A percentile compares a stretch with the other conserved stretches of the same genome.
Conservation (phyloP, 2,797 vertebrate species). For the Pipistrellus pygmaeus region DNA sequence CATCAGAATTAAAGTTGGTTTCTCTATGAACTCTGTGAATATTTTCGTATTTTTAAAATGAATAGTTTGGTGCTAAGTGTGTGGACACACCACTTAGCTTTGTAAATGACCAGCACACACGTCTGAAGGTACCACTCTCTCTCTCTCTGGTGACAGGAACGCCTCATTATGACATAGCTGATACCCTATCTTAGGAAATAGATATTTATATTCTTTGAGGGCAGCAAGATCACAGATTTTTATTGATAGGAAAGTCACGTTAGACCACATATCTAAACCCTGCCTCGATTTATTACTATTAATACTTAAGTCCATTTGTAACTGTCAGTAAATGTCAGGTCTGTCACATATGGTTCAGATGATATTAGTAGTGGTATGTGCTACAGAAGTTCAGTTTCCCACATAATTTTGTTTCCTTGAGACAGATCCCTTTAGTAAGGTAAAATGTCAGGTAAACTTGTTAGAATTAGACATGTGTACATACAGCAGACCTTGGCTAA, state of each 20-base stretch:
- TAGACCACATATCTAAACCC: conserved; percentile 40
- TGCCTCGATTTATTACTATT: conserved; percentile 57
- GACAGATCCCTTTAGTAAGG: conserved; percentile 11
- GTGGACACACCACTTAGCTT: neutral
- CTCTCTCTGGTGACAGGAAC: neutral
- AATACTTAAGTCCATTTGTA: conserved; percentile 69
- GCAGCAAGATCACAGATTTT: conserved; percentile 39
- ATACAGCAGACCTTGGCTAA: neutral
- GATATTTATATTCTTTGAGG: conserved; percentile 30
- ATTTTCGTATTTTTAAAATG: conserved; percentile 7
- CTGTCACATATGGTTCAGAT: conserved; percentile 42
- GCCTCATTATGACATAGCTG: neutral
- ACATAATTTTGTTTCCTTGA: conserved; percentile 58
- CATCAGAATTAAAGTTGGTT: neutral
- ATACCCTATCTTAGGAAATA: neutral
- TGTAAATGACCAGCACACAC: neutral
- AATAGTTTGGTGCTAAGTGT: neutral
- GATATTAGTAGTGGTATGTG: conserved; percentile 46
- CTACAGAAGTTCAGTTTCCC: conserved; percentile 55
- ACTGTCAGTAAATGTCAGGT: conserved; percentile 61
- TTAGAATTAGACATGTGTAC: neutral
- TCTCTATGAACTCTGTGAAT: neutral
- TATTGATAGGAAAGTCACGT: conserved; percentile 52
- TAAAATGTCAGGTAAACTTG: conserved; percentile 17
- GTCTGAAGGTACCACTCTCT: neutral